phyloP scores from a whole-genome alignment of 2,797 vertebrate genomes.

The Sebastes nivosus region DNA sequence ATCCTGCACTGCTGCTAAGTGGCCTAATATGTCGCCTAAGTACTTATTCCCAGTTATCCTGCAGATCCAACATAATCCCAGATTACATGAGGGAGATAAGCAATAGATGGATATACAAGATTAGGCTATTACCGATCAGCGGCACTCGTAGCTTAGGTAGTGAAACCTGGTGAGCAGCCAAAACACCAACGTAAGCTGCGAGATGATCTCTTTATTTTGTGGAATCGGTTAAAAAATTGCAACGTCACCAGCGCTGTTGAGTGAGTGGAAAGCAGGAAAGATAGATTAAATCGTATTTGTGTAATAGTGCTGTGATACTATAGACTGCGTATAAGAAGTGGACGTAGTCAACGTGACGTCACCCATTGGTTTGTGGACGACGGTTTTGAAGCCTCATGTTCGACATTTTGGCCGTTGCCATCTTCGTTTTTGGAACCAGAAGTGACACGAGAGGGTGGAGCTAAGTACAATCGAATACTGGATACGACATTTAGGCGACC shows the following conservation, averaged over 20 bases:
- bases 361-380: too few relatives aligned
- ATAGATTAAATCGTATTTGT: not conserved
- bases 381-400: too few relatives aligned
- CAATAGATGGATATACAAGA: constrained; percentile 53
- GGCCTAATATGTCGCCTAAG: constrained; percentile 52
- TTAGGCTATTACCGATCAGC: constrained; percentile 52
- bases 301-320: not conserved
- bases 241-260: not conserved
- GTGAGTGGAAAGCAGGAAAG: not conserved
- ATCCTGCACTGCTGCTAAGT: constrained; percentile 51
- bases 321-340: too few relatives aligned
- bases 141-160: constrained; percentile 13
- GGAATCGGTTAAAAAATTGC: not conserved
- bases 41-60: constrained; percentile 55
- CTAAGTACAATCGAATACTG: too few relatives aligned
- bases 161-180: constrained; percentile 36
- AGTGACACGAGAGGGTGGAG: too few relatives aligned
- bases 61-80: constrained; percentile 65
- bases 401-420: fast-evolving
- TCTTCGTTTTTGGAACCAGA: too few relatives aligned
- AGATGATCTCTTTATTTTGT: not conserved
- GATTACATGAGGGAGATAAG: constrained; percentile 65
- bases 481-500: too few relatives aligned
- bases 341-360: too few relatives aligned
- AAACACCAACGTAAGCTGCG: not conserved